Base-by-base conservation (phyloP, 2,888 invertebrate species). In the Himalopsyche kuldschensis region DNA sequence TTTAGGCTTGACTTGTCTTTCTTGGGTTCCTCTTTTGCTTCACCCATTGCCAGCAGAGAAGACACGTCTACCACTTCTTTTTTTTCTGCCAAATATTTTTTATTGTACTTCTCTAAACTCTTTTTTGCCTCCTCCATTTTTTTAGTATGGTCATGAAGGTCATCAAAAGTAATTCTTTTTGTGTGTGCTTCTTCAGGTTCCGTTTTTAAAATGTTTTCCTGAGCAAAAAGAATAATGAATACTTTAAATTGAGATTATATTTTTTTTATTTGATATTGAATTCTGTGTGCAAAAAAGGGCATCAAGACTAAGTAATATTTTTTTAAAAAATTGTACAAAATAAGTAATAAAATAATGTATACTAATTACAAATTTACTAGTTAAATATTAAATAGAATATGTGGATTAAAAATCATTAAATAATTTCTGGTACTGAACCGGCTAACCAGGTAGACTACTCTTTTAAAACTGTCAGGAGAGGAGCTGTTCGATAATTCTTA, bases 31-130 rank as follows among this genome's bases (percentile, higher is more conserved):
- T 88, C 87, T 80, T 89, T 89, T 79, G 91, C 90, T 90, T 95
- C 95, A 83, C 95, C 95, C 87, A 93, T 90, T 84, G 94, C 94
- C 85, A 96, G 89, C 82, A 96, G 89, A 87, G 94, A 92, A 79
- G 92, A 92, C 24, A 95, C 93, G 90, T 95, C 92, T 84, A 91
- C 88, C 84, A 90, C 89, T 35, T 88, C 88, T 75, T 88, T 88
- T 31, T 87, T 89, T 88, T 48, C 87, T n/a, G 24, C 27, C 30
- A 86, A 85, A 81, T 86, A 85, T 55, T 87, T 88, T 2, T 88
- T 88, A 84, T 89, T 89, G 87, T 94, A 94, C 79, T 90, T 91
- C 85, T 92, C 90, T 35, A 94, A 88, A 55, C 92, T 90, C 82
- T 91, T 91, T 88, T 93, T 94, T 11, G 93, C 92, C 87, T 93